Evolutionary conservation across 2,113 vertebrate genomes (phyloP).

Genomic region (Varanus salvator): DNA sequence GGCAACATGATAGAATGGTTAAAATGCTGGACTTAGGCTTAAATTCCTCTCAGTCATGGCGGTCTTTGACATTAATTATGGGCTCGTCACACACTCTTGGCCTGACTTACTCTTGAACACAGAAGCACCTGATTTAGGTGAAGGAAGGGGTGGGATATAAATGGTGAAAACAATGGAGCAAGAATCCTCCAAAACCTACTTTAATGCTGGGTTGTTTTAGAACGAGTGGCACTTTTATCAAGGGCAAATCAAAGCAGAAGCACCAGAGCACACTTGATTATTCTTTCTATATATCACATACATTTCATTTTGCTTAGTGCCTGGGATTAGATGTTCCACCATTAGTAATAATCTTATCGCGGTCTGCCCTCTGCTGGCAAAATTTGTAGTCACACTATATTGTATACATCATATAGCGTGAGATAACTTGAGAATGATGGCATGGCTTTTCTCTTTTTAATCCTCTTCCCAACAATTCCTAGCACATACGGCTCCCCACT

Average conservation of each 20-base stretch:
- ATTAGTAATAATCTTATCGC: not conserved
- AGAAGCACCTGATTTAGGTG: not conserved
- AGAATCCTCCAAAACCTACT: not conserved
- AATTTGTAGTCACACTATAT: not conserved
- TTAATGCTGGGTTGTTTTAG: not conserved
- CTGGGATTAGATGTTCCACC: not conserved
- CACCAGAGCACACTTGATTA: not conserved
- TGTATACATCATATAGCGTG: not conserved
- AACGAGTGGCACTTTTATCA: not conserved
- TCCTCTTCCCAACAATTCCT: not conserved
- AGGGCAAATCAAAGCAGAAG: not conserved
- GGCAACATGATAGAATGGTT: not conserved
- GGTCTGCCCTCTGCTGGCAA: slow-evolving; percentile 37
- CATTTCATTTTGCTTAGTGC: not conserved
- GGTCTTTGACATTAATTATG: too few relatives aligned
- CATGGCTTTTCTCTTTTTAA: not conserved
- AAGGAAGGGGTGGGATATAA: not conserved
- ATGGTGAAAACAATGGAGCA: not conserved
- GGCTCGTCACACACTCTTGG: not conserved
- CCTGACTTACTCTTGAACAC: not conserved
- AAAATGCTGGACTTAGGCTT: not conserved
- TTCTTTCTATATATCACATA: not conserved
- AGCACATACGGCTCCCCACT: not conserved
- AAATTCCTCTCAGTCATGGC: not conserved
- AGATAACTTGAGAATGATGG: not conserved